Conservation (phyloP, 2,888 invertebrate genomes). For the Drosophila crucigera region DNA sequence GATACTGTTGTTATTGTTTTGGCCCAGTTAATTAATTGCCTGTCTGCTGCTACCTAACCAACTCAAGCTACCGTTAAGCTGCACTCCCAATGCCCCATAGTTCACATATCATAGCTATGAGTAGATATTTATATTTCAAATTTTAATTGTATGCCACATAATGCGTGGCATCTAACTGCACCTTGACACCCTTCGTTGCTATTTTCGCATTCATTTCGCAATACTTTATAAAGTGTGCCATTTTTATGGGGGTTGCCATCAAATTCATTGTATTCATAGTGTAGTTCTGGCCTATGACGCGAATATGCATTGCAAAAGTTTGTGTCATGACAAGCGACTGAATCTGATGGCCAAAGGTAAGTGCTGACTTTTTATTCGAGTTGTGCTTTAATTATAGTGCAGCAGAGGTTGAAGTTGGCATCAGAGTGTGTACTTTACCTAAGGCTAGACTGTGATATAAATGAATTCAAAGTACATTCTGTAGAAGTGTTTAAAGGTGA, state of each 20-base stretch:
- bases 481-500: background rate
- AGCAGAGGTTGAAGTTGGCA: conserved; percentile 10
- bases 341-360: conserved; percentile 40
- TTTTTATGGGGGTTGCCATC: conserved; percentile 36
- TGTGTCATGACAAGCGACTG: conserved; percentile 54
- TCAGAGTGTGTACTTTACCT: background rate
- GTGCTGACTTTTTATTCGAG: conserved; percentile 1
- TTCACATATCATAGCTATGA: background rate
- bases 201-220: conserved; percentile 49
- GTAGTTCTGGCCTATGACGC: conserved; percentile 52
- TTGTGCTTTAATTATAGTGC: conserved; percentile 26
- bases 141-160: conserved; percentile 27
- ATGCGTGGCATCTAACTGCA: conserved; percentile 30
- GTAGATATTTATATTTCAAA: conserved; percentile 23
- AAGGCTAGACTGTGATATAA: background rate
- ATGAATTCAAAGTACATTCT: background rate
- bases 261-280: conserved; percentile 3
- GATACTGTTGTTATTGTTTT: conserved; percentile 11
- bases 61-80: conserved; percentile 42
- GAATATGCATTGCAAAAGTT: conserved; percentile 57
- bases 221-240: conserved; percentile 42
- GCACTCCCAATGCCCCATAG: conserved; percentile 35
- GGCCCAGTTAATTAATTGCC: conserved; percentile 67
- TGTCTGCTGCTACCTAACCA: conserved; percentile 4
- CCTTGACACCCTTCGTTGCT: conserved; percentile 66